Conservation (phyloP, 2,797 vertebrate genomes). For the Myotis daubentonii region DNA sequence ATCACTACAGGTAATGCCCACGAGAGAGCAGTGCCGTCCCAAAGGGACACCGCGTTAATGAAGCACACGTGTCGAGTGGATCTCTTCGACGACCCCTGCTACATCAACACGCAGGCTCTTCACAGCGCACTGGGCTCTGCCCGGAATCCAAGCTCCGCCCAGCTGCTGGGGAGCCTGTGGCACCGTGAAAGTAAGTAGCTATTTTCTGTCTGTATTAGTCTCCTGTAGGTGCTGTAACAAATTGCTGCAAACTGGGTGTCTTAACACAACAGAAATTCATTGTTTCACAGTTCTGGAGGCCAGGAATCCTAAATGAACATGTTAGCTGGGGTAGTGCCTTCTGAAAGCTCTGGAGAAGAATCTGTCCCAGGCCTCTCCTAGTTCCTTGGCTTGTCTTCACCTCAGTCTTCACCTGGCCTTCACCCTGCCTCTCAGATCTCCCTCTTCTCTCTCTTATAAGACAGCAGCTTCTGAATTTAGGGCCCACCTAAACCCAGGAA, state of each 20-base stretch:
- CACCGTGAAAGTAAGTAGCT: slow-evolving; percentile 79
- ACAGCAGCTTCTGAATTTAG: not conserved
- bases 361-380: no score
- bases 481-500: not conserved
- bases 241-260: not conserved
- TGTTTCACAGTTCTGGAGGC: not conserved
- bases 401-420: not conserved
- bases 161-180: slow-evolving; percentile 71
- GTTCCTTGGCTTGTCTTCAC: not conserved
- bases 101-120: slow-evolving; percentile 86
- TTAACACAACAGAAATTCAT: not conserved
- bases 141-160: slow-evolving; percentile 49
- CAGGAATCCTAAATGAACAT: not conserved
- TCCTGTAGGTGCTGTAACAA: not conserved
- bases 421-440: not conserved
- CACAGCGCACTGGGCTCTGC: slow-evolving; percentile 71
- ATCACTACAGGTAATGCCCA: slow-evolving; percentile 79
- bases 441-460: not conserved
- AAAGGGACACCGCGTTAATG: slow-evolving; percentile 66
- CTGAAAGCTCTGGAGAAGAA: not conserved
- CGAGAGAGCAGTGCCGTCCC: slow-evolving; percentile 74
- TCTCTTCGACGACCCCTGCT: slow-evolving; percentile 87
- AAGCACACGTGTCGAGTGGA: slow-evolving; percentile 79
- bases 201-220: not conserved
- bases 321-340: not conserved